Evolutionary conservation across 92 coral and sea anemone genomes (phyloP).

Genomic region (Porites cylindrica): DNA sequence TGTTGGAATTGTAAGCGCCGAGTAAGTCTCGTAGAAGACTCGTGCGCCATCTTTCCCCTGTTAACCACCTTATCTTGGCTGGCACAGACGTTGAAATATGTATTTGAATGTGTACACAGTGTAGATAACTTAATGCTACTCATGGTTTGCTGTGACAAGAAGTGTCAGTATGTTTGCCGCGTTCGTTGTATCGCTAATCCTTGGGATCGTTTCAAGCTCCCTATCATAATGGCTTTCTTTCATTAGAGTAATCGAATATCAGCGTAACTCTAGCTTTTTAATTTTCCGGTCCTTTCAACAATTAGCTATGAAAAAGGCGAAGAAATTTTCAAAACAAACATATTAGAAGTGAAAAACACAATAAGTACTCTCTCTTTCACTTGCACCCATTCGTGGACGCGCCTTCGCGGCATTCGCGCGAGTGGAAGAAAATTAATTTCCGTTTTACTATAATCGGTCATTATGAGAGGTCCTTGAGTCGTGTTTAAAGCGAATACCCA

Average conservation of each 20-base stretch:
- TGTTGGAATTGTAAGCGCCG: constrained; percentile 10
- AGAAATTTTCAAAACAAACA: constrained; percentile 50
- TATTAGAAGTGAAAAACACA: neutral
- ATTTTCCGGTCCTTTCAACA: constrained; percentile 36
- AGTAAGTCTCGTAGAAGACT: neutral
- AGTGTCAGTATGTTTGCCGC: constrained; percentile 44
- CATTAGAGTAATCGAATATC: constrained; percentile 31
- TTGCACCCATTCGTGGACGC: neutral
- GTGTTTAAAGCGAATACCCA: constrained; percentile 6
- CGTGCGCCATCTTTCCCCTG: neutral
- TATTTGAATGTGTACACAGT: constrained; percentile 25
- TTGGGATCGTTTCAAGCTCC: constrained; percentile 5
- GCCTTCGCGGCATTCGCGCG: constrained; percentile 10
- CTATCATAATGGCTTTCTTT: constrained; percentile 20
- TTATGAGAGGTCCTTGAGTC: constrained; percentile 17
- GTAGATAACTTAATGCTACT: constrained; percentile 29
- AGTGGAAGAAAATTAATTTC: constrained; percentile 27
- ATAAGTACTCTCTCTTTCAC: neutral
- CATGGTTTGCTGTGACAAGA: constrained; percentile 21
- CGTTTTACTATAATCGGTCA: constrained; percentile 30
- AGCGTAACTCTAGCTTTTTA: constrained; percentile 27
- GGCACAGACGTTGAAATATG: constrained; percentile 43
- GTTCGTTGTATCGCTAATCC: constrained; percentile 30
- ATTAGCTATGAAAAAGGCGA: constrained; percentile 8
- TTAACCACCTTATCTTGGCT: constrained; percentile 36